phyloP scores from a whole-genome alignment of 1,140 invertebrate genomes.

The Drosophila tani region DNA sequence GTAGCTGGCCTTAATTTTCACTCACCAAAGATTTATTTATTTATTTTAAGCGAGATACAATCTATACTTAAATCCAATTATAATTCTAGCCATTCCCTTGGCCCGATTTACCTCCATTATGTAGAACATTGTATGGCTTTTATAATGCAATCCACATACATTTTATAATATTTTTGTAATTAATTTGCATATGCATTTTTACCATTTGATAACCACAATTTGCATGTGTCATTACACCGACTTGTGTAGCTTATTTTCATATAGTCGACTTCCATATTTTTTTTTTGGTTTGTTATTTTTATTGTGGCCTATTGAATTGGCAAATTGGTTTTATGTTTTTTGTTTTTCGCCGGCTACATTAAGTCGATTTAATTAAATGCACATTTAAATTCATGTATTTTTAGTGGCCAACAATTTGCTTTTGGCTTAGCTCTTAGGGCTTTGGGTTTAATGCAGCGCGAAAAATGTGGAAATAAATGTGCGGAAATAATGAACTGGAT shows the following conservation, averaged over 20 bases:
- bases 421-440: conserved; percentile 14
- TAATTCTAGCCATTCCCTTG: neutral
- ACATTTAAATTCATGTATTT: conserved; percentile 38
- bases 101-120: neutral
- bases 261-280: neutral
- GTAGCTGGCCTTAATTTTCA: neutral
- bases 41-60: conserved; percentile 6
- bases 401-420: conserved; percentile 33
- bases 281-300: conserved; percentile 13
- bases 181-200: conserved; percentile 45
- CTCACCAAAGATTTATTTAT: neutral
- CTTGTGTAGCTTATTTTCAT: conserved; percentile 27
- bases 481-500: conserved; percentile 26
- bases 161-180: conserved; percentile 18
- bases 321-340: conserved; percentile 32
- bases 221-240: conserved; percentile 45
- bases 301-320: conserved; percentile 30
- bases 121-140: neutral
- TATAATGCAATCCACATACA: neutral
- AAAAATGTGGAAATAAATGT: conserved; percentile 8
- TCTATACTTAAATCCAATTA: conserved; percentile 14
- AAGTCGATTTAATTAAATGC: conserved; percentile 52
- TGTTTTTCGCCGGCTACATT: conserved; percentile 16
- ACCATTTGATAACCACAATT: conserved; percentile 51
- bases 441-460: conserved; percentile 18